Conservation (phyloP, 2,888 invertebrate species). For the Sussaba pulchella region DNA sequence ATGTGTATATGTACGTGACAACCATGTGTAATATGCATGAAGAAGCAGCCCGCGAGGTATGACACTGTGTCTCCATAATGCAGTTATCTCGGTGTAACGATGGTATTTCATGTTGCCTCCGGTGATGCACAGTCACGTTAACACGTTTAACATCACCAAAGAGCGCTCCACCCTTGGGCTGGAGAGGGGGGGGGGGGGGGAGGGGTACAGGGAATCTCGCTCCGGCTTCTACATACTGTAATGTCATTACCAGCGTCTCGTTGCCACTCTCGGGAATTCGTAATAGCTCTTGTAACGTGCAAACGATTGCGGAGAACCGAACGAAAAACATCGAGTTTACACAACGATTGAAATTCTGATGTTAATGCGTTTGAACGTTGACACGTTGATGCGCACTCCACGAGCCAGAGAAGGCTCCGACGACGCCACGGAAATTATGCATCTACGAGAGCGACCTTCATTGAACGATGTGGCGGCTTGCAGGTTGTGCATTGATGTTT, state of each 20-base stretch:
- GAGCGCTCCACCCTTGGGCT: constrained; percentile 26
- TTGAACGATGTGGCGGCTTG: too few species aligned
- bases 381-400: too few species aligned
- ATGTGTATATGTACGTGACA: too few species aligned
- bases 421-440: neutral
- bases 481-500: too few species aligned
- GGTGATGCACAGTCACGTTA: constrained; percentile 10
- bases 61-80: constrained; percentile 3
- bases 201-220: constrained; percentile 34
- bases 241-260: constrained; percentile 1
- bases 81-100: neutral
- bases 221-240: constrained; percentile 5
- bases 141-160: constrained; percentile 41
- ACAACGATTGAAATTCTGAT: constrained; percentile 23
- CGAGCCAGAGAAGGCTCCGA: too few species aligned
- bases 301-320: constrained; percentile 5
- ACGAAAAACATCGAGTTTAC: constrained; percentile 22
- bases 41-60: too few species aligned
- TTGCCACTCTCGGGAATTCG: constrained; percentile 19
- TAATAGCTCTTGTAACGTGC: constrained; percentile 1
- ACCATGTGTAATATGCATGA: too few species aligned
- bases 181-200: too few species aligned
- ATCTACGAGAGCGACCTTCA: neutral
- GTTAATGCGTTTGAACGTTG: constrained; percentile 9
- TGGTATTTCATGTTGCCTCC: constrained; percentile 4